Base-by-base conservation (phyloP, 2,888 invertebrate species). In the Spatulosminthurus flaviceps region DNA sequence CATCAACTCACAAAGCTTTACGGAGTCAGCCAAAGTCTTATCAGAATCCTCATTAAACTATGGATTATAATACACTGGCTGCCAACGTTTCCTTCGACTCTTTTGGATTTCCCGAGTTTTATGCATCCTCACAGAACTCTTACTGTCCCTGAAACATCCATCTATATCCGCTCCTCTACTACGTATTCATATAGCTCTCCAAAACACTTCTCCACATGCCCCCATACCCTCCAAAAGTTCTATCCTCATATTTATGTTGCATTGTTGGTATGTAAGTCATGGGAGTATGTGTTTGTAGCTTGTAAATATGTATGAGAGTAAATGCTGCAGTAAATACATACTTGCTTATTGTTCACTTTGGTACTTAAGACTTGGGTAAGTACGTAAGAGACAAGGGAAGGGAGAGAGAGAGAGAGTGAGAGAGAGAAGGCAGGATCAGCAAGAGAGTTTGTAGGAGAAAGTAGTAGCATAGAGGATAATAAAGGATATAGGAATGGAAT, bases 1-100 rank as follows among this genome's bases (percentile, higher is more conserved):
- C 51, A n/a, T 51, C 19, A 51, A 51, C 19, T 13, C n/a, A 51
- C 51, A 51, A 51, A 51, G 51, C 51, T 19, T 13, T 2, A 61
- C 67, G 13, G 67, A 79, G 73, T 42, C 73, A 51, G 60, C 51
- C 51, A 61, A 74, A 74, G 51, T 61, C 74, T 74, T 74, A 74
- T 74, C 74, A 74, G 21, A 74, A 74, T 74, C 61, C 74, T 74
- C 74, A 74, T 74, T 74, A 74, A 74, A 74, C 74, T 74, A 29
- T 74, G 74, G 74, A 74, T 74, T 74, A 74, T 29, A 74, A 51
- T 74, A 74, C 74, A 61, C 60, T 61, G 61, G 28, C 34, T 26
- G 21, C 61, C 43, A 74, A 61, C 43, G 29, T 74, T 51, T 61
- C 29, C 51, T 51, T 51, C 51, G 34, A 34, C 34, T 51, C 51